Evolutionary conservation across 1,140 invertebrate genomes (phyloP).

Genomic region (Eurosta solidaginis): DNA sequence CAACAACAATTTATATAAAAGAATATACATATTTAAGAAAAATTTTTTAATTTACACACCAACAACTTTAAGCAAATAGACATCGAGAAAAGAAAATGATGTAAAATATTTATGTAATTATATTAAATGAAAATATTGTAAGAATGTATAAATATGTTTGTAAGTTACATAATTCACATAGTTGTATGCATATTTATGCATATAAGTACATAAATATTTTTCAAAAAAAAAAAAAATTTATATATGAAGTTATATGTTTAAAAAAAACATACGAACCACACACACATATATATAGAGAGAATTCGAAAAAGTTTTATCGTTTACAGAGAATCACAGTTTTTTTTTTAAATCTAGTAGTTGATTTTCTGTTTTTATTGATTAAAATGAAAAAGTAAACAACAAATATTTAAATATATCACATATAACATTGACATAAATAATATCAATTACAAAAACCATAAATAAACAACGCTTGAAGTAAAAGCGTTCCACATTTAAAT

Average conservation of each 20-base stretch:
- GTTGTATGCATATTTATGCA: conserved; percentile 23
- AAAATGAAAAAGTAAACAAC: conserved; percentile 31
- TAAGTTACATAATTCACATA: background rate
- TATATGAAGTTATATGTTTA: conserved; percentile 14
- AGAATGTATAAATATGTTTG: background rate
- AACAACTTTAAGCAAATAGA: conserved; percentile 33
- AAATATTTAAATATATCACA: conserved; percentile 52
- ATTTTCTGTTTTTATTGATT: conserved; percentile 20
- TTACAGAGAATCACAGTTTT: background rate
- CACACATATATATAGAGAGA: conserved; percentile 30
- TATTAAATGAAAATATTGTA: background rate
- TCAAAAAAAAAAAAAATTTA: conserved; percentile 26
- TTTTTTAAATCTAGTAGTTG: background rate
- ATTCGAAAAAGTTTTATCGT: conserved; percentile 31
- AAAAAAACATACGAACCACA: conserved; percentile 29
- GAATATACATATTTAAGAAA: background rate
- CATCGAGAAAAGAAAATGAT: conserved; percentile 36
- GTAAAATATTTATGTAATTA: conserved; percentile 18
- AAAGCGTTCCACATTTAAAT: conserved; percentile 60
- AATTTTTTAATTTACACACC: conserved; percentile 17
- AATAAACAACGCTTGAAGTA: conserved; percentile 59
- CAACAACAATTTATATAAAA: conserved; percentile 17
- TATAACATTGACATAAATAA: conserved; percentile 58
- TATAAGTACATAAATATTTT: conserved; percentile 10
- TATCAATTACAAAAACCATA: no score